Conservation (phyloP, 1,140 invertebrate genomes). For the Andrena cerasifolii region DNA sequence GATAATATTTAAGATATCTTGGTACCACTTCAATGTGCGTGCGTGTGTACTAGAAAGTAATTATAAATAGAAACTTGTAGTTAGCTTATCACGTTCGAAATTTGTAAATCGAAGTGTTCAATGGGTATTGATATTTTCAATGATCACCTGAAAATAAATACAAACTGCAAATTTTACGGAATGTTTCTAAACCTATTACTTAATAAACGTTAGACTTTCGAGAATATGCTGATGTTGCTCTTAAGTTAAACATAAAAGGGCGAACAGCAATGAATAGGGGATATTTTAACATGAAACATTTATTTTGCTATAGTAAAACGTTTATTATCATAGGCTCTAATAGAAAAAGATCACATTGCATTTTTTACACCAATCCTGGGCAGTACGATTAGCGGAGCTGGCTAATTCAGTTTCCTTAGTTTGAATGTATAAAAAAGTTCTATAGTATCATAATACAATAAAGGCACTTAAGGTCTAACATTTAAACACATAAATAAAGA, state of each 20-base stretch:
- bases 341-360: conserved; percentile 60
- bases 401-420: conserved; percentile 38
- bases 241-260: too few relatives aligned
- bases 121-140: conserved; percentile 45
- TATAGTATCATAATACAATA: conserved; percentile 60
- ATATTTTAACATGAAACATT: background rate
- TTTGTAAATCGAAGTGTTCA: conserved; percentile 39
- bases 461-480: conserved; percentile 67
- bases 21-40: conserved; percentile 10
- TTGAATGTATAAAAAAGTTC: conserved; percentile 53
- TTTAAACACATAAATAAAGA: conserved; percentile 56
- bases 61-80: conserved; percentile 13
- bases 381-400: conserved; percentile 56
- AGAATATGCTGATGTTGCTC: too few relatives aligned
- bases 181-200: too few relatives aligned
- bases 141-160: conserved; percentile 32
- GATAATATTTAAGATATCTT: conserved; percentile 6
- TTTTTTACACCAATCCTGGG: conserved; percentile 50
- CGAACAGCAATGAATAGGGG: background rate
- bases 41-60: conserved; percentile 9
- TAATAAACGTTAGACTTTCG: too few relatives aligned
- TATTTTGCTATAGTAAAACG: conserved; percentile 20
- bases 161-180: conserved; percentile 11
- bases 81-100: conserved; percentile 33
- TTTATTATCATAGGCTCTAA: conserved; percentile 60